These are phyloP conservation scores for Carposina sasakii DNA, from an alignment of 1,140 invertebrate genomes.

Conservation along the genomic window DNA sequence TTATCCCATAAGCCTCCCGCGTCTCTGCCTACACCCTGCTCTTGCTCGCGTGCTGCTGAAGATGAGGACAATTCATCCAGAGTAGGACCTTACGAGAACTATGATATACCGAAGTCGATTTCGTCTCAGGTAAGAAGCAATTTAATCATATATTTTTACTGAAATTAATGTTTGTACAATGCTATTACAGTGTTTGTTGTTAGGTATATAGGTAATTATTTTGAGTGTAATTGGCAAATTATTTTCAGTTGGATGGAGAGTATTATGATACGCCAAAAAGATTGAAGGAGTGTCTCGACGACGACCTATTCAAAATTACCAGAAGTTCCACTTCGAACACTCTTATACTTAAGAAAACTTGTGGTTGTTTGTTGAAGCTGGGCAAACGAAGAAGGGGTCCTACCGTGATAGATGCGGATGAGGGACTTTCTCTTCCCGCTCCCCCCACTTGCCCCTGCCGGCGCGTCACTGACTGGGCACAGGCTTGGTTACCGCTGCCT, in stretches of 20 bases:
- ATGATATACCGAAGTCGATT: constrained; percentile 80
- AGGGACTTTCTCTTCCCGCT: constrained; percentile 47
- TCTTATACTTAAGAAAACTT: constrained; percentile 75
- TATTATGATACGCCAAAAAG: constrained; percentile 86
- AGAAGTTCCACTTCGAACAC: constrained; percentile 73
- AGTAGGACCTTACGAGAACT: constrained; percentile 81
- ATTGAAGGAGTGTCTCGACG: constrained; percentile 79
- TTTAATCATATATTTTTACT: too few relatives aligned
- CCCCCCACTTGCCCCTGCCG: constrained; percentile 75
- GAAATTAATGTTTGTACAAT: too few relatives aligned
- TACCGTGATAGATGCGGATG: constrained; percentile 54
- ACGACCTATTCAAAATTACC: constrained; percentile 74
- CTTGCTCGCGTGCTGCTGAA: constrained; percentile 29
- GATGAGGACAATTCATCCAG: constrained; percentile 35
- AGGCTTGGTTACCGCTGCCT: constrained; percentile 75
- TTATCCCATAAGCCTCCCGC: constrained; percentile 62
- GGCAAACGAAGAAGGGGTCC: constrained; percentile 62
- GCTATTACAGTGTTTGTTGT: neutral
- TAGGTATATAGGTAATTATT: neutral
- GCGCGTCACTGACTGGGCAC: constrained; percentile 78
- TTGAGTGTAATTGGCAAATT: neutral
- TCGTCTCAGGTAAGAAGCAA: constrained; percentile 65
- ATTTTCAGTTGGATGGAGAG: constrained; percentile 59
- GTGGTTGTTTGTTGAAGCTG: constrained; percentile 74
- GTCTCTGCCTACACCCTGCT: constrained; percentile 36